Base-by-base conservation (phyloP, 2,797 vertebrate genomes). In the Molossus molossus region DNA sequence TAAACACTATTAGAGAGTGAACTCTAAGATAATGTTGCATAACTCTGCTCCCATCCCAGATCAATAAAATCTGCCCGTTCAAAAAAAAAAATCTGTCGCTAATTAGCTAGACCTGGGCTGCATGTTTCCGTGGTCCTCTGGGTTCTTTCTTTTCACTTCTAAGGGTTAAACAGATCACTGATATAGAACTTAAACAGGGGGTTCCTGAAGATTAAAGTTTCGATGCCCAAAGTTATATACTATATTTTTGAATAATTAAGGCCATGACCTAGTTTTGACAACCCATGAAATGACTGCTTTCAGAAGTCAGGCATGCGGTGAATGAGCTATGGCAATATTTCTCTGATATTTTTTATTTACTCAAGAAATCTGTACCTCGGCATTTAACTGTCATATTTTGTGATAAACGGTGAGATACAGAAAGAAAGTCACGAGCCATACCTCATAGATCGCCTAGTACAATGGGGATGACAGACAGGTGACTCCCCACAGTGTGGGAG, bases 1-100 rank as follows among this genome's bases (percentile, higher is more conserved):
- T n/a, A 87, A 92, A 95, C 21, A 57, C 85, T 82, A 79, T 62
- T 64, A 90, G 62, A 67, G 57, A 53, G 53, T 58, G 33, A 84
- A 70, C 11, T 4, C 13, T 13, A 13, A 50, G 50, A 20, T 25
- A 40, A 45, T 9, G 4, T 90, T 76, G 64, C 62, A 70, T 60
- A 45, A 64, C 25, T 29, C 23, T 3, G 37, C 25, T 80, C 20
- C 15, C 33, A 76, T 50, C 12, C 10, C 20, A 87, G 9, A 12
- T 55, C 65, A 95, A 79, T 65, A 29, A 94, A 91, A 60, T 75
- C 18, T 75, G 48, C 40, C 17, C 62, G 40, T 48, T 67, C 14
- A n/a, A n/a, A n/a, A n/a, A n/a, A n/a, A n/a, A 95, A n/a, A 93
- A 37, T 70, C 33, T 58, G 69, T 60, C 60, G 62, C 23, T 65